Percentiles rank a stretch among this genome's conserved stretches.
These are phyloP conservation scores for Microctonus brassicae DNA, from an alignment of 2,888 invertebrate species.

Conservation along the genomic window DNA sequence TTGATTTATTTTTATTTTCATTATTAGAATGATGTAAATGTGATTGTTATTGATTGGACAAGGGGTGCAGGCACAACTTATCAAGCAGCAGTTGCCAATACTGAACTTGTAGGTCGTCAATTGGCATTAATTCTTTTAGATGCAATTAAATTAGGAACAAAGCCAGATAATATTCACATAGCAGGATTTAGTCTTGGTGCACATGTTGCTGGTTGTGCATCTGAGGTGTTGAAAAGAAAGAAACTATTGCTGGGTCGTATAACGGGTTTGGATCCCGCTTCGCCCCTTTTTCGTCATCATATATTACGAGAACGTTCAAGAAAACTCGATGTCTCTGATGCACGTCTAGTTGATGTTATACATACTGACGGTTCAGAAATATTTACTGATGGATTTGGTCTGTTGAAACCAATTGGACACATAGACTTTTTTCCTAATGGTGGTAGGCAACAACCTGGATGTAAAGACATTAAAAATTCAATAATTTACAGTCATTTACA, in stretches of 20 bases:
- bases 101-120: slow-evolving; percentile 74
- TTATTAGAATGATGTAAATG: slow-evolving; percentile 72
- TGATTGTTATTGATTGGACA: slow-evolving; percentile 74
- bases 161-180: slow-evolving; percentile 70
- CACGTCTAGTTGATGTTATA: slow-evolving; percentile 77
- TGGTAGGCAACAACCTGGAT: slow-evolving; percentile 75
- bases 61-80: slow-evolving; percentile 74
- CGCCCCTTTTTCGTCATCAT: slow-evolving; percentile 74
- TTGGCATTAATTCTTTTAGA: slow-evolving; percentile 72
- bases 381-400: slow-evolving; percentile 75
- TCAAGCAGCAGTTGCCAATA: slow-evolving; percentile 73
- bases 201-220: slow-evolving; percentile 75
- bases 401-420: slow-evolving; percentile 74
- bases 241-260: slow-evolving; percentile 72
- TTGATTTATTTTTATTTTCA: neutral
- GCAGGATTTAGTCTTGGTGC: slow-evolving; percentile 76
- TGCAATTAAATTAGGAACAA: slow-evolving; percentile 70
- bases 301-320: slow-evolving; percentile 72
- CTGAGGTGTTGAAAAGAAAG: slow-evolving; percentile 71
- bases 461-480: slow-evolving; percentile 72
- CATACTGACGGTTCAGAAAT: slow-evolving; percentile 77
- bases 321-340: slow-evolving; percentile 76
- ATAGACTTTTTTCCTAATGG: slow-evolving; percentile 76
- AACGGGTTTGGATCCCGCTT: slow-evolving; percentile 75
- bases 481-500: slow-evolving; percentile 73